Base-by-base conservation (phyloP, 2,113 vertebrate species). In the Brachirus orientalis region DNA sequence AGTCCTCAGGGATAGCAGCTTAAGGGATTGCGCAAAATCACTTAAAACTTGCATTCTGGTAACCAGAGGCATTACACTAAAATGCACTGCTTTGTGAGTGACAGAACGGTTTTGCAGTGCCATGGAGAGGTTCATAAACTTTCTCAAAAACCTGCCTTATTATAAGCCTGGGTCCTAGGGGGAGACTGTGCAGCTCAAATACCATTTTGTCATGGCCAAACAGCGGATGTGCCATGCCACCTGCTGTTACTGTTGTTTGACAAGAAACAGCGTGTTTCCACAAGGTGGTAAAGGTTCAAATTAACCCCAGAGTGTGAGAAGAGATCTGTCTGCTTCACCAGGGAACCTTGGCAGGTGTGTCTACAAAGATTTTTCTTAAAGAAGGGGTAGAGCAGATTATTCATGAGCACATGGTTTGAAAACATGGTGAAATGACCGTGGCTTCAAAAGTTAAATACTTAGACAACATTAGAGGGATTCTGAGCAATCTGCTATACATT, bases 321-420 rank as follows among this genome's bases (percentile, higher is more conserved):
- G 41, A 85, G 56, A 72, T 69, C 6, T 65, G 62, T 48, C 48
- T 72, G 40, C 46, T 78, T 67, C 76, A 69, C 36, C 6, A 1
- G 54, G 61, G 63, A 40, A 46, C 12, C 56, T 44, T n/a, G 41
- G 65, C 76, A 89, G 74, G 69, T 79, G 69, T 81, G 66, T 61
- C 44, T 48, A 77, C 52, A 83, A 75, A 88, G 58, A 78, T 64
- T 76, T 80, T 74, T 47, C 60, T 53, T 44, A 72, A 75, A 78
- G n/a, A 59, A 54, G 41, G 57, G 12, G 13, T 47, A 45, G 44
- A 55, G 41, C 47, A 43, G 68, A 72, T 83, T 75, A 83, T 76
- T 88, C 59, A 83, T 79, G 70, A 81, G 66, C 66, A 53, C 69
- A 75, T 59, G 63, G 60, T 58, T 82, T 17, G 19, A 59, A 75